phyloP scores from a whole-genome alignment of 2,888 invertebrate genomes.

The Synergus umbraculus region DNA sequence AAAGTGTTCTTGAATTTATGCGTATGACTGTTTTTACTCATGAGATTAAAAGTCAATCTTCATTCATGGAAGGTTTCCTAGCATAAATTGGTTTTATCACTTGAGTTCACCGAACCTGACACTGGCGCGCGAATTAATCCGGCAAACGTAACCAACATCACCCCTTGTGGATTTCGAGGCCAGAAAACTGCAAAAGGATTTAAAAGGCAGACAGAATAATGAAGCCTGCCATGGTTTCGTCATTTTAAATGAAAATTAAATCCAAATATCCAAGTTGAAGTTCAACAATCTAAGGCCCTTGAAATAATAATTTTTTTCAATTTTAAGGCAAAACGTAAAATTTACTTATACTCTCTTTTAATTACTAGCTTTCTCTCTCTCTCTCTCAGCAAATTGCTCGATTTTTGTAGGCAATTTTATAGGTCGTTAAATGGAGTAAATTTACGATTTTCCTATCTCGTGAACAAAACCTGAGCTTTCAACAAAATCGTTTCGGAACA shows the following conservation, averaged over 20 bases:
- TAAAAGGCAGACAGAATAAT: neutral
- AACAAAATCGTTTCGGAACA: neutral
- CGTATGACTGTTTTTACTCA: neutral
- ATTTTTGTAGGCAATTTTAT: neutral
- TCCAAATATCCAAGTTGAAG: neutral
- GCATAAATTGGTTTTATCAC: conserved; percentile 63
- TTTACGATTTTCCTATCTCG: neutral
- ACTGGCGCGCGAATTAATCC: conserved; percentile 63
- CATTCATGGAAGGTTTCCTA: conserved; percentile 51
- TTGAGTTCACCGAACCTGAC: conserved; percentile 54
- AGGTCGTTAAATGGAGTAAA: conserved; percentile 1
- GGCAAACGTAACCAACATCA: conserved; percentile 51
- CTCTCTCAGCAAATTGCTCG: neutral
- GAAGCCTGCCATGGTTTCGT: neutral
- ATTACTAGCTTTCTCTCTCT: no score
- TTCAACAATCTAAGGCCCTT: no score
- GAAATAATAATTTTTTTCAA: no score
- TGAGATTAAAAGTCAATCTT: conserved; percentile 19
- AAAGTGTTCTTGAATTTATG: no score
- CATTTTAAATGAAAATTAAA: neutral
- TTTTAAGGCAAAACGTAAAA: no score
- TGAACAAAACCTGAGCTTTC: conserved; percentile 2
- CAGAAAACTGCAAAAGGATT: conserved; percentile 24
- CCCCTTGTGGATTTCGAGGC: conserved; percentile 1
- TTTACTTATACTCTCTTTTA: no score